Evolutionary conservation across 1,140 invertebrate species (phyloP).

Genomic region (Tetraneura akinire): DNA sequence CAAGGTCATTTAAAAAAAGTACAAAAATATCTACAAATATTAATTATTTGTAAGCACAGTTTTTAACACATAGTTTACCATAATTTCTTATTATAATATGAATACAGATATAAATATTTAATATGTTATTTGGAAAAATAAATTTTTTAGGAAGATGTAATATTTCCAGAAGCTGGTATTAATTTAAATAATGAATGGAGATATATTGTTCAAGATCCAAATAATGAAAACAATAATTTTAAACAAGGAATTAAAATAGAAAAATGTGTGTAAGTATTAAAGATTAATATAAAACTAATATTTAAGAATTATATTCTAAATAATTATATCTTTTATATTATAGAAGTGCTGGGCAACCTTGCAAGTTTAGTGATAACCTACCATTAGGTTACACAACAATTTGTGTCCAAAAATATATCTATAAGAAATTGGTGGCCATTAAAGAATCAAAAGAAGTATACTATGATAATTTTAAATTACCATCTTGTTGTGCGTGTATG

Average conservation of each 20-base stretch:
- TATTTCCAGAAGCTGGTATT: conserved; percentile 25
- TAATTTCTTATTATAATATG: no score
- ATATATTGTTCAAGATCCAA: conserved; percentile 37
- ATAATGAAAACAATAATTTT: conserved; percentile 12
- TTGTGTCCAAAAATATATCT: conserved; percentile 46
- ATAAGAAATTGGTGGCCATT: conserved; percentile 36
- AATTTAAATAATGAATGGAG: conserved; percentile 31
- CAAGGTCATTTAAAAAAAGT: no score
- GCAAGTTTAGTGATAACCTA: conserved; percentile 22
- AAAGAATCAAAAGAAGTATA: conserved; percentile 44
- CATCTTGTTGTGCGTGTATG: conserved; percentile 40
- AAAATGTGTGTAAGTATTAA: conserved; percentile 32
- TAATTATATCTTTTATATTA: neutral
- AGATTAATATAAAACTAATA: conserved; percentile 25
- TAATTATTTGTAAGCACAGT: no score
- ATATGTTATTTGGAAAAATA: neutral
- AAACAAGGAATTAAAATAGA: conserved; percentile 39
- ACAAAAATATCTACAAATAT: no score
- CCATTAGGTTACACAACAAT: conserved; percentile 22
- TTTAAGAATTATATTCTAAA: neutral
- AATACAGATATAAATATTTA: neutral
- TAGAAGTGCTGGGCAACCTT: conserved; percentile 5
- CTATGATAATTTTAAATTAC: conserved; percentile 42
- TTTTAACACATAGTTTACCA: no score
- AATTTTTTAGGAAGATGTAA: conserved; percentile 29